Evolutionary conservation across 2,113 vertebrate species (phyloP), one percentile per base, ranked within the genome.

Genomic region (Piprites chloris): DNA sequence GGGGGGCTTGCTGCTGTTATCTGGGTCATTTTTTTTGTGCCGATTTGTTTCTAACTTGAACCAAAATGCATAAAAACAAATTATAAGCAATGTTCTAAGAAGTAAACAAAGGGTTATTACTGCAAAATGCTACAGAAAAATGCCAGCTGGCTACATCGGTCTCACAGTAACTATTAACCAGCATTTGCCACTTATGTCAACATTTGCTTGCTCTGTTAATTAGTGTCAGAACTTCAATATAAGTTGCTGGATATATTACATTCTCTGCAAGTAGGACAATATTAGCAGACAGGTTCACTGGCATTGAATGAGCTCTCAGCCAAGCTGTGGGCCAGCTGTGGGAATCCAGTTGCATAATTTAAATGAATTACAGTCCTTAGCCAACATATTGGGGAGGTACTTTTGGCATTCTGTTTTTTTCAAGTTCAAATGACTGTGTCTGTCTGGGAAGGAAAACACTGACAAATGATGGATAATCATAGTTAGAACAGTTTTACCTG

Each of bases 311-410:
- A 95, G 92, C 75, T 89, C 59, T 71, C 44, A 97, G 96, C 50
- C 62, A 71, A 96, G 76, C 90, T 87, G 92, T 94, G 96, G 94
- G 93, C 92, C 97, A 97, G 97, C 97, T 97, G 93, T 98, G 97
- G 92, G 86, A 97, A 97, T 97, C 95, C 97, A 97, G 95, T 97
- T 97, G 97, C 96, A 97, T 97, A 97, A 98, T 98, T 98, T 96
- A 97, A 97, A 96, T 91, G 97, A 97, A 96, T 97, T 97, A 87
- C 87, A 61, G 71, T 92, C 68, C 78, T 95, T 79, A 91, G 85
- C 87, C 95, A 97, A 50, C 80, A 49, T 97, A 96, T 56, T 92
- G 83, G 90, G 96, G 91, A 97, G 95, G 71, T 80, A 77, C 82
- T 89, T 90, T 35, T 32, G 52, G 67, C 74, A 7, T 94, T 94